phyloP scores from a whole-genome alignment of 2,888 invertebrate genomes.

The Lithophane socia region DNA sequence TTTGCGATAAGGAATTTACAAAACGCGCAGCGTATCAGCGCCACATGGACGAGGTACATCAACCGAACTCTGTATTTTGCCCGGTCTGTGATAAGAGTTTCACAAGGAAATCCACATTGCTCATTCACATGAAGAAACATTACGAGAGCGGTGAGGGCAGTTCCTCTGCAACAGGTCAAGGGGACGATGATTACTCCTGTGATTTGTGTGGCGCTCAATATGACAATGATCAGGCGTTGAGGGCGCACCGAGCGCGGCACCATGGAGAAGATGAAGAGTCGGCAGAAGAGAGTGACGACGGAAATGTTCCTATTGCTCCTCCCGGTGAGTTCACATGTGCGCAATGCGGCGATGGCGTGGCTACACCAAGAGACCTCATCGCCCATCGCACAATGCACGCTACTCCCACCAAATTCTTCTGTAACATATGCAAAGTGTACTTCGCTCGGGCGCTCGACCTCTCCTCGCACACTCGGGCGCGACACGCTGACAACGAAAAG shows the following conservation, averaged over 20 bases:
- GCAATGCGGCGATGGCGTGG: conserved; percentile 90
- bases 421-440: conserved; percentile 90
- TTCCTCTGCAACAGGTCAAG: conserved; percentile 73
- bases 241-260: conserved; percentile 91
- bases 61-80: conserved; percentile 90
- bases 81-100: conserved; percentile 92
- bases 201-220: conserved; percentile 91
- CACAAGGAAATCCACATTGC: conserved; percentile 91
- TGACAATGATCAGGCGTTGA: conserved; percentile 89
- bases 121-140: conserved; percentile 92
- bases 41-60: conserved; percentile 91
- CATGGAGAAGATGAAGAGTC: conserved; percentile 87
- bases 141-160: conserved; percentile 86
- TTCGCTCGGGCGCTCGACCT: conserved; percentile 87
- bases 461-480: conserved; percentile 86
- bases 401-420: conserved; percentile 88
- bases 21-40: conserved; percentile 91
- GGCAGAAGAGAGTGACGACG: conserved; percentile 84
- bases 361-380: conserved; percentile 88
- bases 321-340: conserved; percentile 89
- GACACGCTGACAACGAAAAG: conserved; percentile 88
- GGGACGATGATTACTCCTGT: conserved; percentile 88
- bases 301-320: conserved; percentile 73
- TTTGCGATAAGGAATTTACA: conserved; percentile 91
- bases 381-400: conserved; percentile 90